A percentile compares a stretch with the other conserved stretches of the same genome.
Conservation (phyloP, 2,113 vertebrate species). For the Upupa epops region DNA sequence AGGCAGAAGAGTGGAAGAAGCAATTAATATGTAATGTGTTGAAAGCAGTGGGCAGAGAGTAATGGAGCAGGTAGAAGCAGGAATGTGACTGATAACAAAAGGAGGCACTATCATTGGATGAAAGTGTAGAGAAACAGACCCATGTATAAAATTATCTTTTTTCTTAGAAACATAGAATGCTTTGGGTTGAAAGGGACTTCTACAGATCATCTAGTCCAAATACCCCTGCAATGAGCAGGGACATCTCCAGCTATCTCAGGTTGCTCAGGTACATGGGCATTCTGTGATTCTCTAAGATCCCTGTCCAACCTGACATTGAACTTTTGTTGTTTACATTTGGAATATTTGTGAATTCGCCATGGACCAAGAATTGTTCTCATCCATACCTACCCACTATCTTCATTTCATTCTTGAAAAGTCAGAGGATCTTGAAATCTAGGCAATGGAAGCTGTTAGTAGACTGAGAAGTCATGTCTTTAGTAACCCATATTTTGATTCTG, state of each 20-base stretch:
- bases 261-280: too few species aligned
- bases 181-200: too few species aligned
- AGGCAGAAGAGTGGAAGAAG: background rate
- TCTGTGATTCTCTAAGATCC: too few species aligned
- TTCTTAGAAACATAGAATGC: too few species aligned
- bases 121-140: background rate
- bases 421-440: background rate
- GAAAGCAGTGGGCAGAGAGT: background rate
- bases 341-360: background rate
- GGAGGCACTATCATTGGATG: fast-evolving
- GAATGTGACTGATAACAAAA: background rate
- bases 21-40: fast-evolving
- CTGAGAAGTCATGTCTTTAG: background rate
- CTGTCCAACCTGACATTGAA: too few species aligned
- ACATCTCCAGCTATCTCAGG: too few species aligned
- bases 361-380: background rate
- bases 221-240: too few species aligned
- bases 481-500: background rate
- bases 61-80: background rate
- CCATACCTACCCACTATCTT: background rate
- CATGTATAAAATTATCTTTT: background rate
- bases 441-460: background rate
- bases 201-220: too few species aligned
- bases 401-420: background rate
- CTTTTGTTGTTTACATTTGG: background rate